These are phyloP conservation scores for Aplodontia rufa DNA, from an alignment of 2,113 vertebrate genomes.

Conservation along the genomic window DNA sequence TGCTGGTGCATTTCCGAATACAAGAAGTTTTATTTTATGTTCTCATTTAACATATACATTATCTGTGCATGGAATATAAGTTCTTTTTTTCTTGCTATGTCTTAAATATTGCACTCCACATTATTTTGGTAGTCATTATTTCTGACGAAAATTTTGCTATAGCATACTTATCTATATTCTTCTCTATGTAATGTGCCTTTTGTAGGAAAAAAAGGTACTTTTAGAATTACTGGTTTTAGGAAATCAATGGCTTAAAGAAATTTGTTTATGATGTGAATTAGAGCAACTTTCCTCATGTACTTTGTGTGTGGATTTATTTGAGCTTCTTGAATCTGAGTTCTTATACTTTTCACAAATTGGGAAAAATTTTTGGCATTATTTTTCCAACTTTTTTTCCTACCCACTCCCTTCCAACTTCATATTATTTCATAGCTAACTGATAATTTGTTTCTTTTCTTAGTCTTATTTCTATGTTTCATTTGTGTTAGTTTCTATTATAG, in stretches of 20 bases:
- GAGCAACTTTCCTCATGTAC: not conserved
- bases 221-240: not conserved
- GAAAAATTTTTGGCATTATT: not conserved
- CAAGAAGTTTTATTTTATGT: not conserved
- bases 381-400: not conserved
- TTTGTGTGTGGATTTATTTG: not conserved
- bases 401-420: not conserved
- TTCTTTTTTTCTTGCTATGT: not conserved
- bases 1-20: not conserved
- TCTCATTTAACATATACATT: not conserved
- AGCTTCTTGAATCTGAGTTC: not conserved
- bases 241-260: not conserved
- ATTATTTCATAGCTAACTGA: not conserved
- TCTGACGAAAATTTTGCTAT: not conserved
- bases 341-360: not conserved
- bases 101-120: not conserved
- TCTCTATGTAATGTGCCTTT: not conserved
- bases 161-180: not conserved
- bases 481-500: not conserved
- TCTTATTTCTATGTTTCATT: not conserved
- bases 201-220: not conserved
- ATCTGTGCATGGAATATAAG: not conserved
- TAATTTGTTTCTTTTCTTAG: not conserved
- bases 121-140: not conserved
- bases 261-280: not conserved